A percentile compares a stretch with the other conserved stretches of the same genome.
phyloP scores from a whole-genome alignment of 1,140 invertebrate genomes.

The Zaprionus camerounensis region DNA sequence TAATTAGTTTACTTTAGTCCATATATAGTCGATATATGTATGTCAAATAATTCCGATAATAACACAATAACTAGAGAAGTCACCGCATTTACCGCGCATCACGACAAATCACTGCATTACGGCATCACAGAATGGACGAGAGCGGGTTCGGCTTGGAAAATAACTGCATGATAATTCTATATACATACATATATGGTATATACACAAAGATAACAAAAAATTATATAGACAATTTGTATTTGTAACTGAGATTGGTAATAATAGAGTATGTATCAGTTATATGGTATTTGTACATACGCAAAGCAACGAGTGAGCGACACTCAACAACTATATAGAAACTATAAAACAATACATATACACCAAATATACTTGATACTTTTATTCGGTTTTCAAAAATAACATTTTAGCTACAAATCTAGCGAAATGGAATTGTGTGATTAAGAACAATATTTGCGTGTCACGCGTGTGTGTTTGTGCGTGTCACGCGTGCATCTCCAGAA shows the following conservation, averaged over 20 bases:
- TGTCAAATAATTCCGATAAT: background rate
- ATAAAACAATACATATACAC: conserved; percentile 7
- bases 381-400: background rate
- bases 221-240: conserved; percentile 14
- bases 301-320: conserved; percentile 27
- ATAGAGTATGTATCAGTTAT: conserved; percentile 28
- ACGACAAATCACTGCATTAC: background rate
- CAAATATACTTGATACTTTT: conserved; percentile 5
- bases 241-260: background rate
- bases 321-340: conserved; percentile 20
- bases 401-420: background rate
- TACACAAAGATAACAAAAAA: background rate
- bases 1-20: conserved; percentile 62
- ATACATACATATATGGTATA: conserved; percentile 1
- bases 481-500: background rate
- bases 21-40: conserved; percentile 25
- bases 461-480: background rate
- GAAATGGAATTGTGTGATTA: conserved; percentile 13
- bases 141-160: conserved; percentile 26
- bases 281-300: conserved; percentile 42
- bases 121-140: conserved; percentile 1
- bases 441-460: conserved; percentile 8
- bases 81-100: conserved; percentile 16
- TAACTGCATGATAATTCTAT: conserved; percentile 19
- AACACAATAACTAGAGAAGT: conserved; percentile 7